phyloP scores from a whole-genome alignment of 2,113 vertebrate genomes.

The Bungarus multicinctus region DNA sequence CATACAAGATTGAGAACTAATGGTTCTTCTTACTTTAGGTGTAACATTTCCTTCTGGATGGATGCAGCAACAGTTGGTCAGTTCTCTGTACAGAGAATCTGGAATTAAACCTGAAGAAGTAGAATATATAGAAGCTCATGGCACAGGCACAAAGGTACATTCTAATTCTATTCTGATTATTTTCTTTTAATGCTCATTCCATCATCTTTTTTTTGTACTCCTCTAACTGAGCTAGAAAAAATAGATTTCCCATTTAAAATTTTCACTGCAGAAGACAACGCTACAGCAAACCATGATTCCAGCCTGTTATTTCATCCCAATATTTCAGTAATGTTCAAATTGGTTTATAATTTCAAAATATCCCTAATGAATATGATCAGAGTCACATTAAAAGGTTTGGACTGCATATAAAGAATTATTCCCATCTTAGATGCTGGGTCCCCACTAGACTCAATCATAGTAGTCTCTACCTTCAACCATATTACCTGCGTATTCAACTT shows the following conservation, averaged over 20 bases:
- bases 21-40: conserved; percentile 65
- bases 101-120: conserved; percentile 76
- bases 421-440: background rate
- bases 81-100: conserved; percentile 74
- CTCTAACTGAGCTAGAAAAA: rapidly evolving
- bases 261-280: background rate
- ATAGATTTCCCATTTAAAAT: background rate
- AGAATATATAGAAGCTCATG: conserved; percentile 93
- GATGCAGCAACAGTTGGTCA: conserved; percentile 79
- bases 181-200: too few species aligned
- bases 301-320: background rate
- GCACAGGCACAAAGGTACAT: conserved; percentile 93
- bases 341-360: background rate
- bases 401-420: background rate
- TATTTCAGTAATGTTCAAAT: background rate
- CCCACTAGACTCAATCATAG: background rate
- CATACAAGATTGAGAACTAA: background rate
- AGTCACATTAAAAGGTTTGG: background rate
- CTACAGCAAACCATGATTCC: background rate
- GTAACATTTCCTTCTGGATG: conserved; percentile 94
- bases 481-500: background rate
- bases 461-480: too few species aligned
- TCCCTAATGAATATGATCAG: background rate
- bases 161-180: background rate
- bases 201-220: background rate